Evolutionary conservation across 2,888 invertebrate species (phyloP), one percentile per base, ranked within the genome.

Genomic region (Melieria omissa): DNA sequence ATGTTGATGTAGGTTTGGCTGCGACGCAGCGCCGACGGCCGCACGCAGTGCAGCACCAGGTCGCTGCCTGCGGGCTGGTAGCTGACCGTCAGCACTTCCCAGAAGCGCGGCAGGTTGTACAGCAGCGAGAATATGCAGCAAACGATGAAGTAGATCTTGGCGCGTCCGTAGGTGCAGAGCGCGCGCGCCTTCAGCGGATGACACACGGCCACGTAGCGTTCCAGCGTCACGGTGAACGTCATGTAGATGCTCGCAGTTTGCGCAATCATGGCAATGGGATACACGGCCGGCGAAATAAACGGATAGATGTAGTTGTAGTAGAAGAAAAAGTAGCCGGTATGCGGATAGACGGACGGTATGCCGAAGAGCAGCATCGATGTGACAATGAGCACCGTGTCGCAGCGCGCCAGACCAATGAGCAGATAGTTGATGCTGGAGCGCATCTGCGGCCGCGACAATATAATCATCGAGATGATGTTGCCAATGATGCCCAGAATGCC

Each of bases 191-290:
- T 91, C 65, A 98, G 89, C 0, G 98, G 98, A 84, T 95, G 95
- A 83, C 95, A 95, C 47, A 96, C 95, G 4, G 97, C 97, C 75
- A 98, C 96, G 89, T 97, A 99, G 69, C 98, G 91, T 86, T 98
- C 98, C 81, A 97, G 89, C 0, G 97, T 96, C 71, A 97, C 95
- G 75, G 95, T 96, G 73, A 94, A 89, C 61, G 94, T 94, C 83
- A 98, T 90, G 89, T 98, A 98, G 70, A 97, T 96, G 66, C 97
- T 96, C 74, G 96, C 95, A 75, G 97, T 97, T 88, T 98, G 97
- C 69, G 95, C 93, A 41, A 93, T 93, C 85, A 94, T 91, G 7
- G 95, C 96, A 55, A 97, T 86, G 16, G 97, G 97, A 86, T 92
- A 96, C 45, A 94, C 90, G 78, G 91, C 90, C 12, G 93, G 92